Conservation (phyloP, 2,113 vertebrate species). For the Oreochromis niloticus region DNA sequence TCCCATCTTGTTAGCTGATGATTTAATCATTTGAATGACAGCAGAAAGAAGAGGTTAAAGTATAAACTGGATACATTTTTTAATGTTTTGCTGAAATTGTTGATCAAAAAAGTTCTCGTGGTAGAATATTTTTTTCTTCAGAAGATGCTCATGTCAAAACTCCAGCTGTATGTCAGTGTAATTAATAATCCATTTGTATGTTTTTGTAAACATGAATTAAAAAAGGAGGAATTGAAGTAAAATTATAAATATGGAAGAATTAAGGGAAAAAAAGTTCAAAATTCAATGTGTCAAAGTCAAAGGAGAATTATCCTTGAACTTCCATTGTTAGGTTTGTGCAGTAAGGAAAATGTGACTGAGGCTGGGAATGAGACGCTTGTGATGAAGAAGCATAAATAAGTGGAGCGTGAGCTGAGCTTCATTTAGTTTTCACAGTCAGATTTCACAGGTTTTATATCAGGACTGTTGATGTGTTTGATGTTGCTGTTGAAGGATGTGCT, state of each 20-base stretch:
- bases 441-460: neutral
- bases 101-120: neutral
- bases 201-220: neutral
- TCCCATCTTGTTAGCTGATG: neutral
- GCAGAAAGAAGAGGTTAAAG: neutral
- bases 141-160: neutral
- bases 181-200: neutral
- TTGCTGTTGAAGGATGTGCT: neutral
- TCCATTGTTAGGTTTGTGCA: neutral
- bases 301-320: neutral
- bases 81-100: accelerated
- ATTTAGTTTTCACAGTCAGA: neutral
- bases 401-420: neutral
- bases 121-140: accelerated
- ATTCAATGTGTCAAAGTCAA: neutral
- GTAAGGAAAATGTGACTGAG: neutral
- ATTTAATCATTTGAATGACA: neutral
- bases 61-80: neutral
- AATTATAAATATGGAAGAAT: neutral
- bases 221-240: neutral
- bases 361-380: neutral
- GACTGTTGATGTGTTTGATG: neutral
- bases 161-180: neutral
- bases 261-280: accelerated
- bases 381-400: neutral